Base-by-base conservation (phyloP, 1,140 invertebrate species). In the Leptinotarsa defecta region DNA sequence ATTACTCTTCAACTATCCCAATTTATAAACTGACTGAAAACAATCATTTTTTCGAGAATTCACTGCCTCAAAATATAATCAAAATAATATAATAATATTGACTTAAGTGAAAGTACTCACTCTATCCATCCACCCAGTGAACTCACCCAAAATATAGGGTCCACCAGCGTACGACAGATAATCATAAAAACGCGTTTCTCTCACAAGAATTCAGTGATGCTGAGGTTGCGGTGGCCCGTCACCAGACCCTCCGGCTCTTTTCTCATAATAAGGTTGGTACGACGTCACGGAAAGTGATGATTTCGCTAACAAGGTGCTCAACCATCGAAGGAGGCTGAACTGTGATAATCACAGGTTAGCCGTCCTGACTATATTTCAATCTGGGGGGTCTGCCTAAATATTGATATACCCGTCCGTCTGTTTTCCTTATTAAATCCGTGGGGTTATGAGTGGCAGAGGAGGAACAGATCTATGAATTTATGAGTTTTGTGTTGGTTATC, bases 231-330 rank as follows among this genome's bases (percentile, higher is more conserved):
- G 64, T 67, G 64, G 64, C 64, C 64, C 64, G 27, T 34, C 64
- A 67, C 5, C 22, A 22, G 27, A 22, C 20, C 64, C 64, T 22
- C 20, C 13, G 19, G 64, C 24, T 34, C 15, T 67, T 24, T 24
- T 34, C 64, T 67, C 22, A 67, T 67, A 67, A 67, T 34, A 67
- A 67, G 20, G 64, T 67, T 67, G 64, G 64, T 67, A 57, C 52
- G 15, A 77, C 79, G 77, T 80, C 79, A 79, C 77, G 76, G 74
- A 76, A 78, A 78, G 76, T 81, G 79, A 81, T 81, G 79, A 81
- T 81, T 81, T 81, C 73, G 79, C 79, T 81, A 81, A 81, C 79
- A 81, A 81, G 79, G 79, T 77, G 79, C 79, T 77, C 77, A 68
- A 48, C 48, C 77, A 76, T 77, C 75, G 71, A 71, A 74, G 77